Conservation (phyloP, 2,113 vertebrate genomes). For the Euleptes europaea region DNA sequence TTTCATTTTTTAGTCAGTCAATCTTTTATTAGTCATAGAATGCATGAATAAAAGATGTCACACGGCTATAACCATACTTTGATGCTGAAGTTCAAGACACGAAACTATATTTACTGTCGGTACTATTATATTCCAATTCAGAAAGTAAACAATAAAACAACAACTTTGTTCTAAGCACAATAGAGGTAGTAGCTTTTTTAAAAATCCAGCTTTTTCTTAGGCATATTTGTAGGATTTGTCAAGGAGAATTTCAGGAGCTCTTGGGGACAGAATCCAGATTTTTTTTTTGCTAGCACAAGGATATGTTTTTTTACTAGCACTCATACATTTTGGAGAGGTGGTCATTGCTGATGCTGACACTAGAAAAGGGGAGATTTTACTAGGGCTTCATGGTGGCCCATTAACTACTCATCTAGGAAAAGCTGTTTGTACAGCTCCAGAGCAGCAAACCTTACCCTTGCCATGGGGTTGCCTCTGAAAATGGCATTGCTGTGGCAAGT, state of each 20-base stretch:
- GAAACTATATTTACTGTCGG: background rate
- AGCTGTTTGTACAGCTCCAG: background rate
- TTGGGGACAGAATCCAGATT: background rate
- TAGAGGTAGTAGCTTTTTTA: background rate
- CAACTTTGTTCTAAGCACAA: background rate
- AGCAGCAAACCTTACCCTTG: background rate
- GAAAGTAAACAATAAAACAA: background rate
- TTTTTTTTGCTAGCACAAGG: no score
- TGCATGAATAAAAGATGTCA: background rate
- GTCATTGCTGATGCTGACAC: background rate
- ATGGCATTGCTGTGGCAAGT: background rate
- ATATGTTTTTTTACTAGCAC: no score
- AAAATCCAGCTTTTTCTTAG: background rate
- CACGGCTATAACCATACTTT: background rate
- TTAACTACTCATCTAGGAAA: background rate
- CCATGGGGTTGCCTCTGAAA: background rate
- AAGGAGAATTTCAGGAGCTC: background rate
- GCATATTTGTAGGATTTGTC: background rate
- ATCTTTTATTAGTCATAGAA: background rate
- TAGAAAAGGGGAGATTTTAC: background rate
- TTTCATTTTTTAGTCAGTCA: background rate
- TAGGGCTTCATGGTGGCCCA: background rate
- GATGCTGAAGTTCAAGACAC: background rate
- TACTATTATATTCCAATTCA: background rate
- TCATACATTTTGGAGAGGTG: background rate